These are phyloP conservation scores for Oscheius sp. DNA, from an alignment of 2,888 invertebrate genomes.

Conservation along the genomic window DNA sequence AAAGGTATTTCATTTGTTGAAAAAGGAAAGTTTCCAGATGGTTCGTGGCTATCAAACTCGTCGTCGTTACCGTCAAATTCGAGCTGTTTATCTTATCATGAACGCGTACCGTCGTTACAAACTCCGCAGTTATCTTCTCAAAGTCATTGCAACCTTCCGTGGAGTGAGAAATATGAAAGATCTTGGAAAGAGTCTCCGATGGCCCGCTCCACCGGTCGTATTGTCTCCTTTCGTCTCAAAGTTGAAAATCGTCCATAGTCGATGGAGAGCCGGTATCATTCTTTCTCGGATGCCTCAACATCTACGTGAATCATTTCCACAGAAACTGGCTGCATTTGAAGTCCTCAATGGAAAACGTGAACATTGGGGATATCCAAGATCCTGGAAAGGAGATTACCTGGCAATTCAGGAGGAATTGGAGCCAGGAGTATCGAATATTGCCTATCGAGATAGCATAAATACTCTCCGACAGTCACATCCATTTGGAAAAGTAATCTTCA, in stretches of 20 bases:
- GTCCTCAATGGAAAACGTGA: conserved; percentile 78
- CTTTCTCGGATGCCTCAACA: conserved; percentile 60
- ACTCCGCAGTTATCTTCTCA: conserved; percentile 79
- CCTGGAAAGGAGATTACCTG: conserved; percentile 87
- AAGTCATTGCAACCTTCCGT: conserved; percentile 77
- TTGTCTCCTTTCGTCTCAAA: conserved; percentile 76
- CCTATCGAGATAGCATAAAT: conserved; percentile 49
- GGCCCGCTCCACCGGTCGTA: conserved; percentile 84
- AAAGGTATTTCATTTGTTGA: conserved; percentile 77
- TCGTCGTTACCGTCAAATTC: conserved; percentile 83
- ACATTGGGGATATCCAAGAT: conserved; percentile 81
- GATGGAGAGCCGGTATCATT: conserved; percentile 63
- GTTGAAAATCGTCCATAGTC: conserved; percentile 49
- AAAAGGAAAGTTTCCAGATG: conserved; percentile 70
- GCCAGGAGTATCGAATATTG: conserved; percentile 26
- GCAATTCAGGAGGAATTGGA: conserved; percentile 71
- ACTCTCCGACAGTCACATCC: conserved; percentile 48
- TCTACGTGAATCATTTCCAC: conserved; percentile 77
- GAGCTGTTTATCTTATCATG: conserved; percentile 85
- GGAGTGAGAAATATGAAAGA: conserved; percentile 78
- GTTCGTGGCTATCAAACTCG: conserved; percentile 87
- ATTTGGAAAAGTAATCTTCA: conserved; percentile 57
- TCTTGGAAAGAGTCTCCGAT: conserved; percentile 81
- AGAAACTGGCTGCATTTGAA: conserved; percentile 81
- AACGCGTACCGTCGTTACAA: conserved; percentile 84